Base-by-base conservation (phyloP, 35 echinoderm and acorn worm genomes). In the Eucidaris tribuloides region DNA sequence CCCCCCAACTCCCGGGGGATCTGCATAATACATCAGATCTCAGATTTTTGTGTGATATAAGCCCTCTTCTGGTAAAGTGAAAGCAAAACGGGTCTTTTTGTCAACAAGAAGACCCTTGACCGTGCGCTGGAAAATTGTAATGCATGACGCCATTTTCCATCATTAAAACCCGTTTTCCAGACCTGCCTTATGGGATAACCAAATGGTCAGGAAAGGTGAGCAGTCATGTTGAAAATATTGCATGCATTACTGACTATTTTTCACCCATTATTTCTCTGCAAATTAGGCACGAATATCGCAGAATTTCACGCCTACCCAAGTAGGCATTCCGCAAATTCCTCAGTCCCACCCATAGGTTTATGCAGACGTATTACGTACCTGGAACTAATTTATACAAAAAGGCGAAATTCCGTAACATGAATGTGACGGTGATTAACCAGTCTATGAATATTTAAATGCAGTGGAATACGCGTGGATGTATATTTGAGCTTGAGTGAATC, bases 171-270 rank as follows among this genome's bases (percentile, higher is more conserved):
- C n/a, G n/a, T n/a, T n/a, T n/a, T n/a, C n/a, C n/a, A n/a, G n/a
- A n/a, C n/a, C n/a, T n/a, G n/a, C n/a, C 68, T 22, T 9, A 74
- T 74, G 68, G 68, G 22, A 33, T 74, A 74, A 74, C 68, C 68
- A 74, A 74, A 74, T 74, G 68, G 68, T 74, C 28, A 74, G 68
- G n/a, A 74, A 74, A 74, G 68, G 68, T 74, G 68, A 74, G 68
- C 1, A 74, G n/a, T n/a, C n/a, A n/a, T n/a, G n/a, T 42, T 15
- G 37, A 41, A 42, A n/a, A 18, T 3, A 74, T 3, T 4, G 11
- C 3, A 42, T 41, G 11, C 25, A 42, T 14, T 20, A 43, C 44
- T n/a, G 44, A 22, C 19, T 9, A 68, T 68, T 32, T 2, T 37
- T n/a, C n/a, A n/a, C n/a, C n/a, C 27, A 38, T 0, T 37, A 40